Percentiles rank a stretch among this genome's conserved stretches.
phyloP scores from a whole-genome alignment of 1,140 invertebrate species.

The Penaeus indicus region DNA sequence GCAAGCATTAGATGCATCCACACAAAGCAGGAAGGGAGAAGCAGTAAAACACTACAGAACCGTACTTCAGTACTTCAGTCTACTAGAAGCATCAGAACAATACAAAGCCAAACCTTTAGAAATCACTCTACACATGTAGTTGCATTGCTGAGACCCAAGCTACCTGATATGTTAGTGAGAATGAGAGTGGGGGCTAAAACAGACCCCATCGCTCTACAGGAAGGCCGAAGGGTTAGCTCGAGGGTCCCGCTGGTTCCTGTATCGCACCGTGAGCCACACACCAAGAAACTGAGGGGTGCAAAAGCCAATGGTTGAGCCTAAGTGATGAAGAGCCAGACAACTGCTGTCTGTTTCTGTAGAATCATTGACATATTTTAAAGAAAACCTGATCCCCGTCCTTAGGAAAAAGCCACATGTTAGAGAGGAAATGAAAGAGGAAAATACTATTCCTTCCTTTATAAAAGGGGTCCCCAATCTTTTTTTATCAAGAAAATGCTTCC shows the following conservation, averaged over 20 bases:
- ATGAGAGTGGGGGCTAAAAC: constrained; percentile 22
- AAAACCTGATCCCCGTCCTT: not conserved
- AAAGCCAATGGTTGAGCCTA: constrained; percentile 22
- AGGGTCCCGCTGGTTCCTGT: constrained; percentile 97
- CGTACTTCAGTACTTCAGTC: not conserved
- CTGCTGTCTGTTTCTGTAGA: constrained; percentile 8
- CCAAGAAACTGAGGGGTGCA: constrained; percentile 86
- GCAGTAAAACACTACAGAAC: constrained; percentile 2
- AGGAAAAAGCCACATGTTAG: not conserved
- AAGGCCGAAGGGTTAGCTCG: constrained; percentile 95
- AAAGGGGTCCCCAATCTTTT: not conserved
- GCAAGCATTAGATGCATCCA: too few relatives aligned
- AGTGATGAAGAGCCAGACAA: not conserved
- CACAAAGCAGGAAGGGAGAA: not conserved
- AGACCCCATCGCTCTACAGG: constrained; percentile 77
- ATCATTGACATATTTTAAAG: constrained; percentile 63
- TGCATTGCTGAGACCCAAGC: constrained; percentile 29
- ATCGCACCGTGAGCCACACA: constrained; percentile 95
- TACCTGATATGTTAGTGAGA: constrained; percentile 59
- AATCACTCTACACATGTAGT: constrained; percentile 32
- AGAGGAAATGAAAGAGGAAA: constrained; percentile 59
- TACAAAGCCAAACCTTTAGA: not conserved
- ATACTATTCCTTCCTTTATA: constrained; percentile 25
- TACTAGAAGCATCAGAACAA: not conserved
- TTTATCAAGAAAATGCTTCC: too few relatives aligned